These are phyloP conservation scores for Liparis tanakae DNA, from an alignment of 2,797 vertebrate genomes.

Conservation along the genomic window DNA sequence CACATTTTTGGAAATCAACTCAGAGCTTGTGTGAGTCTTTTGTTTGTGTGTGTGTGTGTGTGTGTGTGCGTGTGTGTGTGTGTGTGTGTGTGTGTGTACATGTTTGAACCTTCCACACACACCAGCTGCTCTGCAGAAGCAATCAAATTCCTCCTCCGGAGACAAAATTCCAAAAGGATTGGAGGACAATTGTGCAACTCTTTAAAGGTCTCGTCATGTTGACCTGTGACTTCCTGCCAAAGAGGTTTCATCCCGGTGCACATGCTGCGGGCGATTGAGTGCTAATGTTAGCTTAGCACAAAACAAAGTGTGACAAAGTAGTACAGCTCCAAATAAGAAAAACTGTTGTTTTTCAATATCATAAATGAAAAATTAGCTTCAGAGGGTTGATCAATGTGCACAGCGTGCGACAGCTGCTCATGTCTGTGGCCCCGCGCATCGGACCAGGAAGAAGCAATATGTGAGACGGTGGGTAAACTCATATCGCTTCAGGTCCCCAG, in stretches of 20 bases:
- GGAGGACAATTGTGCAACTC: conserved; percentile 9
- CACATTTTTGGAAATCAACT: conserved; percentile 4
- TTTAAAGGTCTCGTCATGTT: conserved; percentile 21
- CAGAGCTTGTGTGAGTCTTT: neutral
- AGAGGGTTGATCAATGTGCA: neutral
- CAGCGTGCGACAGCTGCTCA: too few relatives aligned
- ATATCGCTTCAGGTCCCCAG: too few relatives aligned
- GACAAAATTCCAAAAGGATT: conserved; percentile 18
- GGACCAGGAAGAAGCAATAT: too few relatives aligned
- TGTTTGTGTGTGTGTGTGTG: too few relatives aligned
- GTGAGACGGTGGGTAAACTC: too few relatives aligned
- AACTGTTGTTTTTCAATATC: neutral
- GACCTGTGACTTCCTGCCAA: neutral
- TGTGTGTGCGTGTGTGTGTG: too few relatives aligned
- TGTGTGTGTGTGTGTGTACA: too few relatives aligned
- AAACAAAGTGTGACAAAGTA: neutral
- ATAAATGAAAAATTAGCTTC: neutral
- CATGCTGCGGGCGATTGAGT: neutral
- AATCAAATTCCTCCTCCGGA: conserved; percentile 9
- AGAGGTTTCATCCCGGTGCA: neutral
- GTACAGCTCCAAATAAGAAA: neutral
- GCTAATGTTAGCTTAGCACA: neutral
- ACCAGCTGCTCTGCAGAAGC: conserved; percentile 31
- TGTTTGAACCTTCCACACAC: conserved; percentile 9
- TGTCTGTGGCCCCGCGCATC: too few relatives aligned